Evolutionary conservation across 2,113 vertebrate genomes (phyloP), one percentile per base, ranked within the genome.

Genomic region (Sus scrofa): DNA sequence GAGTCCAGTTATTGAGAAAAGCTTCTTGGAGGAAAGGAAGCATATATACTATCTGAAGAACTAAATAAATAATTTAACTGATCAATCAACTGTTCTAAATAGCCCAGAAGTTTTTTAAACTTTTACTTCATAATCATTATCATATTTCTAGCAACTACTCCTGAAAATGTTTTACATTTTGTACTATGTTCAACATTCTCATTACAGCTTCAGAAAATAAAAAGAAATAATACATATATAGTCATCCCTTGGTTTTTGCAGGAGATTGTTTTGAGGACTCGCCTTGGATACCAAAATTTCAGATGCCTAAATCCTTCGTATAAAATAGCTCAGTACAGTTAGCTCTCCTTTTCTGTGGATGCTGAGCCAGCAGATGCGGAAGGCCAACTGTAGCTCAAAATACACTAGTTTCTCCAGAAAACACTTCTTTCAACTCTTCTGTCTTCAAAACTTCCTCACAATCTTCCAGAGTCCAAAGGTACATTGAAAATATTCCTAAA

Each of bases 121-220:
- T 89, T 85, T 73, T 70, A 77, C 63, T 89, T 56, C 67, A 89
- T 60, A 44, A 73, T 84, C 16, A 79, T 37, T 89, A 75, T 60
- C 75, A 7, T 68, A 65, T 34, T 86, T 81, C 37, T 3, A 68
- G 56, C 15, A n/a, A 58, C 26, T 52, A 56, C 39, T 68, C n/a
- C 27, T 96, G 11, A 90, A 86, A 70, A 93, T 34, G 37, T 44
- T 73, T 89, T 32, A 68, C 24, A 78, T n/a, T 81, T 81, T 58
- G 30, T 81, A 65, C 11, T 85, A 5, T 65, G 65, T 68, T 60
- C 19, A 79, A 30, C 56, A 93, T 81, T 4, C 54, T 86, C 73
- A 86, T 15, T 86, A 81, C 86, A 86, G 20, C 32, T 87, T 83
- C 73, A 91, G 24, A 52, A 91, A 95, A 88, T 54, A 32, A 92